Conservation (phyloP, 2,888 invertebrate species). For the Drosophila atroscutellata region DNA sequence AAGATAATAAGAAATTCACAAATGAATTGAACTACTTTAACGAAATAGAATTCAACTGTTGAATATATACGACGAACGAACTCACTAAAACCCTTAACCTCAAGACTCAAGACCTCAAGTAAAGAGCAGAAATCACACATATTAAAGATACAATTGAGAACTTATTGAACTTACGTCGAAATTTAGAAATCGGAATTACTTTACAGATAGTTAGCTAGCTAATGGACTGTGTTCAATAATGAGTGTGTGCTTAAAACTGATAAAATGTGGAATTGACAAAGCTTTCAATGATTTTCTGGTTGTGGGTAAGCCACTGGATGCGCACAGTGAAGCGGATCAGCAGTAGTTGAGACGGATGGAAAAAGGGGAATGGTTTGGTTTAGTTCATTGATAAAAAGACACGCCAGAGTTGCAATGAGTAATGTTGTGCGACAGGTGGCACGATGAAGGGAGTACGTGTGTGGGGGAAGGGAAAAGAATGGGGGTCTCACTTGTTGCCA, state of each 20-base stretch:
- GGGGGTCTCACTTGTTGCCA: slow-evolving; percentile 65
- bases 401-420: slow-evolving; percentile 18
- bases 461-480: background rate
- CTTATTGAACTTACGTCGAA: background rate
- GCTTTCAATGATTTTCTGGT: slow-evolving; percentile 59
- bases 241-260: slow-evolving; percentile 30
- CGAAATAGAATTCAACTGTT: background rate
- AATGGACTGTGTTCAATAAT: background rate
- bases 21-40: background rate
- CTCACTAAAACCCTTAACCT: background rate
- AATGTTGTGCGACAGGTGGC: slow-evolving; percentile 28
- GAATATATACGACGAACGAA: background rate
- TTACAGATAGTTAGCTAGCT: background rate
- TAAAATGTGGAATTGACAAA: slow-evolving; percentile 64
- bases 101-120: too few species aligned
- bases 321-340: slow-evolving; percentile 1
- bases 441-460: background rate
- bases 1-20: background rate
- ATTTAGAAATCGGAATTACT: background rate
- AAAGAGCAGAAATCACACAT: background rate
- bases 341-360: background rate
- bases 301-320: slow-evolving; percentile 45
- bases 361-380: background rate
- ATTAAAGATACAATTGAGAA: background rate
- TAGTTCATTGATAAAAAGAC: slow-evolving; percentile 38